Conservation (phyloP, 2,888 invertebrate genomes). For the Phragmatobia fuliginosa region DNA sequence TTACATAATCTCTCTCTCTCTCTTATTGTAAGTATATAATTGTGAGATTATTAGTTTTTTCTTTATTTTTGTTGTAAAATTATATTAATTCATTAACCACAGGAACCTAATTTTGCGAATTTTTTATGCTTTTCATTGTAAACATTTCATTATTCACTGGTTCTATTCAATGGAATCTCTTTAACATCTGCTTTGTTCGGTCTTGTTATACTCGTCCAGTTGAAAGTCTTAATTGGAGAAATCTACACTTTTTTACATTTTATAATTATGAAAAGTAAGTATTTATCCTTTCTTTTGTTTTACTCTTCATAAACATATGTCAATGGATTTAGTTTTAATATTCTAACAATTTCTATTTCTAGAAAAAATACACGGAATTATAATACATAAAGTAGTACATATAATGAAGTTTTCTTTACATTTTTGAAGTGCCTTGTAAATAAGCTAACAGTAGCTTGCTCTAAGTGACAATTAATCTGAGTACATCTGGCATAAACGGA, state of each 20-base stretch:
- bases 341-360: neutral
- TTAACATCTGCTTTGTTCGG: slow-evolving; percentile 8
- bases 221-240: neutral
- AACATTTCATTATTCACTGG: slow-evolving; percentile 16
- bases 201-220: too few relatives aligned
- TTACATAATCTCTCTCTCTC: neutral
- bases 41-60: too few relatives aligned
- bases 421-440: neutral
- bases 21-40: too few relatives aligned
- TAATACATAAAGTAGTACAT: slow-evolving; percentile 2
- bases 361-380: neutral
- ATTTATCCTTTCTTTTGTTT: neutral
- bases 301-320: neutral
- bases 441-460: slow-evolving; percentile 21
- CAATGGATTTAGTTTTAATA: neutral
- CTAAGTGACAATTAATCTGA: slow-evolving; percentile 40
- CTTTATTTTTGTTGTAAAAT: too few relatives aligned
- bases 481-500: slow-evolving; percentile 29
- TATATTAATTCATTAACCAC: too few relatives aligned
- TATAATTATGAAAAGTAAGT: too few relatives aligned
- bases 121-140: slow-evolving; percentile 35
- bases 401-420: slow-evolving; percentile 3
- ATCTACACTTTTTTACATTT: neutral
- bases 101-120: slow-evolving; percentile 30
- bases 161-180: slow-evolving; percentile 18